Evolutionary conservation across 2,113 vertebrate species (phyloP), one percentile per base, ranked within the genome.

Genomic region (Aegotheles bennettii): DNA sequence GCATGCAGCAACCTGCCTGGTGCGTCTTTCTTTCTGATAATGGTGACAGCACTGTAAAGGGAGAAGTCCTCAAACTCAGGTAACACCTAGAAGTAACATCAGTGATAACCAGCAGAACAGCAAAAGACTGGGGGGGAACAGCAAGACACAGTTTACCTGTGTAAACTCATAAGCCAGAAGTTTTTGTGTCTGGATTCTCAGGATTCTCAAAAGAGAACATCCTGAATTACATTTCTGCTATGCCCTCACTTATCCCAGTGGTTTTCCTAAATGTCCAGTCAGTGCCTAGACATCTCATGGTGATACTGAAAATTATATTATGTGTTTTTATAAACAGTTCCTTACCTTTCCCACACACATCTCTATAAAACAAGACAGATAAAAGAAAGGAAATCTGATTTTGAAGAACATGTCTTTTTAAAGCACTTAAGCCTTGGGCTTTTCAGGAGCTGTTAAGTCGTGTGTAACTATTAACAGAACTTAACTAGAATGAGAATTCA

Each of bases 1-100:
- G 2, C 20, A 3, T 3, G 0, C 43, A 4, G 23, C 40, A 8
- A 2, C 47, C 69, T 25, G 65, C 64, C 33, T 5, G 0, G 7
- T 2, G 7, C 51, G 25, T 15, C 33, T 23, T 2, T 3, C 24
- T 0, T 26, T 20, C 38, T 25, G 29, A n/a, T 42, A 51, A 1
- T 0, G 3, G 3, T 7, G 2, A 64, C 83, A 18, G 33, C 2
- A 3, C 74, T 45, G 85, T 47, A 11, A 13, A 11, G 54, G 47
- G 6, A 38, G 33, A 14, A 60, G 17, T 2, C 9, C 28, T 17
- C 6, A 2, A 28, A 13, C 3, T 21, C 59, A 15, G 4, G 4
- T 21, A 16, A 35, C 35, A 29, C 42, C 47, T 15, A 11, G 21
- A 23, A 48, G 50, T 6, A 9, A 11, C 4, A 28, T 1, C 74